Percentiles rank a stretch among this genome's conserved stretches.
Conservation (phyloP, 2,888 invertebrate genomes). For the Nymphalis polychloros region DNA sequence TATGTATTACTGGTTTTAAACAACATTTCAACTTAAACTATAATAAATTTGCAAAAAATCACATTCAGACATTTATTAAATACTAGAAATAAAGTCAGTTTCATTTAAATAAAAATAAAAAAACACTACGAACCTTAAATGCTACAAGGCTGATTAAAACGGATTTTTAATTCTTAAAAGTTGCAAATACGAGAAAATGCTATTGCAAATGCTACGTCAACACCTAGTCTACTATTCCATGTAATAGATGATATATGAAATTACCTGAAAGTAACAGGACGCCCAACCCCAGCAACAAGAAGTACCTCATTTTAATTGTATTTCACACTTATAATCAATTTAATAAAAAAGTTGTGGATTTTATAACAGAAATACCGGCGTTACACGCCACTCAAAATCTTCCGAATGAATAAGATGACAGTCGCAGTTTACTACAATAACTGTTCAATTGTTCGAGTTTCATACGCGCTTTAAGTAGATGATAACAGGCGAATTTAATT, state of each 20-base stretch:
- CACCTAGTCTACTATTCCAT: neutral
- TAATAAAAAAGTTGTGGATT: slow-evolving; percentile 4
- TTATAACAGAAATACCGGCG: slow-evolving; percentile 32
- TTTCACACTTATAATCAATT: slow-evolving; percentile 15
- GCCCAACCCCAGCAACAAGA: slow-evolving; percentile 61
- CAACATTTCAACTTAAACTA: too few relatives aligned
- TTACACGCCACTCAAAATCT: slow-evolving; percentile 20
- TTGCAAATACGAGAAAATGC: slow-evolving; percentile 2
- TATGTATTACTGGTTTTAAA: neutral
- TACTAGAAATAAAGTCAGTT: neutral
- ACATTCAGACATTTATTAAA: neutral
- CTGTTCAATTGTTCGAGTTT: slow-evolving; percentile 24
- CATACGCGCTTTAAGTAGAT: neutral
- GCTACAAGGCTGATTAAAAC: too few relatives aligned
- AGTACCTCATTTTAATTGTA: slow-evolving; percentile 62
- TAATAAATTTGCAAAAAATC: neutral
- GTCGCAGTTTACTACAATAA: slow-evolving; percentile 12
- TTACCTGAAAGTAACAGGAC: slow-evolving; percentile 72
- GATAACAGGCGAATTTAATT: slow-evolving; percentile 12
- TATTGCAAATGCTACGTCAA: slow-evolving; percentile 10
- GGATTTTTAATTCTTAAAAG: too few relatives aligned
- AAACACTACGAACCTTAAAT: too few relatives aligned
- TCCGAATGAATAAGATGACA: slow-evolving; percentile 4
- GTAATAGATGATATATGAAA: slow-evolving; percentile 14
- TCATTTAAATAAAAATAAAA: too few relatives aligned